Percentiles rank a stretch among this genome's conserved stretches.
phyloP scores from a whole-genome alignment of 2,113 vertebrate species.

The Gavia stellata region DNA sequence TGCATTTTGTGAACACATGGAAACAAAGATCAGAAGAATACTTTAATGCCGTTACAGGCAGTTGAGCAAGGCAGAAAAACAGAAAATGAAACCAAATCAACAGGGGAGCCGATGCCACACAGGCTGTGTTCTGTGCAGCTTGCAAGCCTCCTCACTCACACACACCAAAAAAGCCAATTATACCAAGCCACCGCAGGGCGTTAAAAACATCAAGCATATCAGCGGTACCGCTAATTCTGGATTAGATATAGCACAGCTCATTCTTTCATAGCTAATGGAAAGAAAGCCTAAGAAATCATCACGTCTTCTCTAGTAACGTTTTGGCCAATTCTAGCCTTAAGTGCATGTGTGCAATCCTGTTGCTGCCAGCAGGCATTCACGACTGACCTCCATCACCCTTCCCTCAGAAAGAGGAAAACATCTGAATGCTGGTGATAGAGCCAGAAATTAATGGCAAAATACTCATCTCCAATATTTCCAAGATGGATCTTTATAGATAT shows the following conservation, averaged over 20 bases:
- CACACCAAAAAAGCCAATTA: background rate
- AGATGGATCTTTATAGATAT: background rate
- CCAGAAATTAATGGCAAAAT: background rate
- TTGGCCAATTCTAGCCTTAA: background rate
- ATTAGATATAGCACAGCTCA: background rate
- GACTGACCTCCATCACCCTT: background rate
- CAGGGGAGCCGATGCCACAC: conserved; percentile 55
- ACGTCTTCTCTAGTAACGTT: background rate
- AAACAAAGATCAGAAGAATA: conserved; percentile 67
- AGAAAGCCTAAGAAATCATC: background rate
- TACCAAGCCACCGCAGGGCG: background rate
- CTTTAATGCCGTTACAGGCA: conserved; percentile 56
- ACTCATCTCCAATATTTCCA: background rate
- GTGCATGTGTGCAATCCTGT: fast-evolving
- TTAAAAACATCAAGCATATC: background rate
- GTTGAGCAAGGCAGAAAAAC: conserved; percentile 65
- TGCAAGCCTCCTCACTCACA: background rate
- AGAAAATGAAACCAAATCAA: conserved; percentile 70
- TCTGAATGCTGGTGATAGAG: background rate
- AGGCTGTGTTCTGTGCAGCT: background rate
- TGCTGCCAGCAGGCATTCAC: background rate
- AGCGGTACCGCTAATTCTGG: background rate
- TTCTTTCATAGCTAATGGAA: background rate
- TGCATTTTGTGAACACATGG: conserved; percentile 36
- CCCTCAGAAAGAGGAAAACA: background rate